Evolutionary conservation across 1,140 invertebrate genomes (phyloP).

Genomic region (Aphidius gifuensis): DNA sequence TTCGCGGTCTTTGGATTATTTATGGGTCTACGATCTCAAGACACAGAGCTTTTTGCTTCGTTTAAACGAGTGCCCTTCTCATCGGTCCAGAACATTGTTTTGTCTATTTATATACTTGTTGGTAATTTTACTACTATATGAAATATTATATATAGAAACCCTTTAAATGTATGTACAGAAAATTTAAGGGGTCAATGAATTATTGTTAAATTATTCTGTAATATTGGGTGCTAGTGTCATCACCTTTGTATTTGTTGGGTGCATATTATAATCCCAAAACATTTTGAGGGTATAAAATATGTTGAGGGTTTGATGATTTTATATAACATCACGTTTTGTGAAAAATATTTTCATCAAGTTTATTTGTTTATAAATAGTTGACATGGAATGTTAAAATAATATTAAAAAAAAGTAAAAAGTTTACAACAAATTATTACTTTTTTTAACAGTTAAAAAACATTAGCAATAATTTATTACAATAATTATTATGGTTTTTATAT

Average conservation of each 20-base stretch:
- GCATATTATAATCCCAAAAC: background rate
- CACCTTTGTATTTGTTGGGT: background rate
- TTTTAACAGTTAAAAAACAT: too few species aligned
- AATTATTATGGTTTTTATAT: too few species aligned
- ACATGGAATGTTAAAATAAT: too few species aligned
- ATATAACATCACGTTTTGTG: conserved; percentile 29
- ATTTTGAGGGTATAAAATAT: conserved; percentile 15
- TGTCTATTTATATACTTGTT: too few species aligned
- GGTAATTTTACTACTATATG: too few species aligned
- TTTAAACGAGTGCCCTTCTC: background rate
- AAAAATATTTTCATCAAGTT: conserved; percentile 41
- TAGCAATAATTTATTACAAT: too few species aligned
- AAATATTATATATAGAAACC: too few species aligned
- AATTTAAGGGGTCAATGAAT: conserved; percentile 35
- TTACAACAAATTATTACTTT: too few species aligned
- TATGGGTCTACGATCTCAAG: conserved; percentile 9
- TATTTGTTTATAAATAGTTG: conserved; percentile 29
- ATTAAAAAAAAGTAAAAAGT: too few species aligned
- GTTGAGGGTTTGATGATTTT: conserved; percentile 24
- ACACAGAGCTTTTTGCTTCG: background rate
- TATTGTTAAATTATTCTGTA: conserved; percentile 47
- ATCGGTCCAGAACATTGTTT: too few species aligned
- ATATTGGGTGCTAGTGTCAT: conserved; percentile 30
- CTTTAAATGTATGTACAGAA: background rate
- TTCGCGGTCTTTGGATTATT: conserved; percentile 9